These are phyloP conservation scores for Beroe ovata DNA, from an alignment of 37 sponge, comb jelly and placozoan genomes.

Conservation along the genomic window DNA sequence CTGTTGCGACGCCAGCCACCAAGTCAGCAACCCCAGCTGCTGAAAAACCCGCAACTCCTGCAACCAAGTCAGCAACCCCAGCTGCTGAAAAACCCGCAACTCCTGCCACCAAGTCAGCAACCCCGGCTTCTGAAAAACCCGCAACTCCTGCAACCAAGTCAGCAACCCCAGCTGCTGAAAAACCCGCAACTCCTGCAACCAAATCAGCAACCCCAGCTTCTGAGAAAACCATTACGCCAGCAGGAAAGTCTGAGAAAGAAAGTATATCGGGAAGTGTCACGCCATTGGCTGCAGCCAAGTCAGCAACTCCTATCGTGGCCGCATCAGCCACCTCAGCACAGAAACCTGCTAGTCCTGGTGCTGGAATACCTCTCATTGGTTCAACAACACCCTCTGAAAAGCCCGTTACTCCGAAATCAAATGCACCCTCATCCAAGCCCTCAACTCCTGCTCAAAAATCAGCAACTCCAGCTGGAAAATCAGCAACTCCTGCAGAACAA, in stretches of 20 bases:
- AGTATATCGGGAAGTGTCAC: neutral
- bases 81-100: constrained; percentile 60
- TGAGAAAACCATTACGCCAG: constrained; percentile 25
- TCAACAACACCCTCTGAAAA: neutral
- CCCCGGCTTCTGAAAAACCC: constrained; percentile 36
- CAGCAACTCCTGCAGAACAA: neutral
- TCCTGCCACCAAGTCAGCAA: constrained; percentile 26
- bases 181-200: constrained; percentile 20
- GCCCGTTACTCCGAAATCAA: neutral
- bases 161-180: constrained; percentile 14
- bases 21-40: neutral
- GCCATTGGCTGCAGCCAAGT: constrained; percentile 29
- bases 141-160: constrained; percentile 46
- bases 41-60: constrained; percentile 11
- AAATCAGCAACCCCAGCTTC: constrained; percentile 44
- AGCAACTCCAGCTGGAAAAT: neutral
- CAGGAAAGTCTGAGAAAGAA: neutral
- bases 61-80: neutral
- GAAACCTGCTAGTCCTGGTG: neutral
- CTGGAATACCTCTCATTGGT: neutral
- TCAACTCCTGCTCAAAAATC: neutral
- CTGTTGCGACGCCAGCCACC: neutral
- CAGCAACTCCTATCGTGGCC: constrained; percentile 25
- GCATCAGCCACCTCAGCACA: neutral
- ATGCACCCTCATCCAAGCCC: neutral